A percentile compares a stretch with the other conserved stretches of the same genome.
These are phyloP conservation scores for Lepus europaeus DNA, from an alignment of 2,113 vertebrate genomes.

Conservation along the genomic window DNA sequence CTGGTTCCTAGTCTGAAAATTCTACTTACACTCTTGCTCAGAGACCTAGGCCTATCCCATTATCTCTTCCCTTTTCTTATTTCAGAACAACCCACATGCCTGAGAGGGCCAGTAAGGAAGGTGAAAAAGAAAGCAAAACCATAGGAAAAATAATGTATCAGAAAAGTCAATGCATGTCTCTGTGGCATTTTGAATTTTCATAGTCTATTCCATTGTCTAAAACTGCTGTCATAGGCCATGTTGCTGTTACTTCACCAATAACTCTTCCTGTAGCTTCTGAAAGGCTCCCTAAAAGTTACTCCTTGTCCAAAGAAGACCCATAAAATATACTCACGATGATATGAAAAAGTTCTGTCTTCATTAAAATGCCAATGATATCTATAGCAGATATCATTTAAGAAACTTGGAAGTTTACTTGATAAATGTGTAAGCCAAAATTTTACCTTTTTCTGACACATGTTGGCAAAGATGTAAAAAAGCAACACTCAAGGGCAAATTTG, in stretches of 20 bases:
- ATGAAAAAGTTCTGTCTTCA: constrained; percentile 31
- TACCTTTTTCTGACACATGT: constrained; percentile 25
- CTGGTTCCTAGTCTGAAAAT: not conserved
- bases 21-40: not conserved
- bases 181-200: constrained; percentile 41
- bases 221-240: not conserved
- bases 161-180: not conserved
- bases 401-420: constrained; percentile 33
- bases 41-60: not conserved
- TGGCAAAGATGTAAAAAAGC: constrained; percentile 42
- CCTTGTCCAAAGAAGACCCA: constrained; percentile 37
- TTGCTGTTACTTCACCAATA: constrained; percentile 20
- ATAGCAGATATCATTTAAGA: constrained; percentile 19
- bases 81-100: constrained; percentile 47
- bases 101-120: constrained; percentile 30
- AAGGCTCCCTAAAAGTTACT: constrained; percentile 3
- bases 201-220: constrained; percentile 12
- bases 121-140: constrained; percentile 51
- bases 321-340: not conserved
- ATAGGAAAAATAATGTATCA: constrained; percentile 26
- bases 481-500: not conserved
- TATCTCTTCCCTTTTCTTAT: not conserved
- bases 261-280: constrained; percentile 32
- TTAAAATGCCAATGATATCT: constrained; percentile 54
- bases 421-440: constrained; percentile 43